Evolutionary conservation across 2,888 invertebrate genomes (phyloP).

Genomic region (Erynnis tages): DNA sequence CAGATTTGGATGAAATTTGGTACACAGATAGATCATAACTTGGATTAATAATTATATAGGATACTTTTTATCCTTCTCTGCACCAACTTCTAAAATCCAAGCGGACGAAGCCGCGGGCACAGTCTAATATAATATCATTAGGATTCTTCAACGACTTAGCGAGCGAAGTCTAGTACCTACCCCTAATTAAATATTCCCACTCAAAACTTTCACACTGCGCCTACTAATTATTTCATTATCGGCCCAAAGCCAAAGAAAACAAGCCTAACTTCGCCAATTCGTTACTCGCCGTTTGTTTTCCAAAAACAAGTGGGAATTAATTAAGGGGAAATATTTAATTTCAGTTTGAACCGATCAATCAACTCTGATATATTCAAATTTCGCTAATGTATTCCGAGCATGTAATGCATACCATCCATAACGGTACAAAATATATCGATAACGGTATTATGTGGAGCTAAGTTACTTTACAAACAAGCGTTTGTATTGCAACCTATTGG

Average conservation of each 20-base stretch:
- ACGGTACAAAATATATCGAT: too few species aligned
- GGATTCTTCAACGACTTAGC: too few species aligned
- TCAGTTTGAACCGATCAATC: conserved; percentile 25
- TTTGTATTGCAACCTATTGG: too few species aligned
- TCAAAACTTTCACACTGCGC: background rate
- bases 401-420: conserved; percentile 3
- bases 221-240: conserved; percentile 12
- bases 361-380: conserved; percentile 13
- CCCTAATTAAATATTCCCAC: background rate
- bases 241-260: conserved; percentile 8
- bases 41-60: too few species aligned
- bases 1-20: too few species aligned
- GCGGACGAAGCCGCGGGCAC: too few species aligned
- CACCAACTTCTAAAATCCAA: too few species aligned
- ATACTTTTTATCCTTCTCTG: too few species aligned
- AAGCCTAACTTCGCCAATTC: conserved; percentile 3
- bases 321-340: conserved; percentile 28
- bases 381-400: conserved; percentile 16
- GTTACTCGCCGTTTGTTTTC: conserved; percentile 4
- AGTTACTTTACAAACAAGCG: too few species aligned
- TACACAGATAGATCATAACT: too few species aligned
- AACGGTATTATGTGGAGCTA: too few species aligned
- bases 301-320: conserved; percentile 21
- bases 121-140: too few species aligned
- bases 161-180: background rate